Conservation (phyloP, 2,113 vertebrate genomes). For the Hydrolagus affinis region DNA sequence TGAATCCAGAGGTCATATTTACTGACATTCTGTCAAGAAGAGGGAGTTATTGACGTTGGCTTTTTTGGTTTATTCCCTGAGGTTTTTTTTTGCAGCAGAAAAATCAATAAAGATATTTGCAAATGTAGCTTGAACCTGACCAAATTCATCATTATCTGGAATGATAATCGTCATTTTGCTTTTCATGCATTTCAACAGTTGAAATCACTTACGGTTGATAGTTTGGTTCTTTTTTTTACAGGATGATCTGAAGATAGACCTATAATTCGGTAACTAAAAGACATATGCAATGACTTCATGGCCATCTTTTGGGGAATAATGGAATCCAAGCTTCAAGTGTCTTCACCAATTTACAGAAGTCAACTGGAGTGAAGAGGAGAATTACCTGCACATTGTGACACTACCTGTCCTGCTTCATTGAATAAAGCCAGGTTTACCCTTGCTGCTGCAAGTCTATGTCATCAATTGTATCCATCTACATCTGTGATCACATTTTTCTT, state of each 20-base stretch:
- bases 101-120: not conserved
- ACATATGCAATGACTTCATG: not conserved
- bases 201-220: not conserved
- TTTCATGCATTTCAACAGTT: not conserved
- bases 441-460: not conserved
- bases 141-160: not conserved
- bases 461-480: not conserved
- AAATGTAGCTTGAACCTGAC: not conserved
- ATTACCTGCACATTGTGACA: not conserved
- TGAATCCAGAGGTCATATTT: too few relatives aligned
- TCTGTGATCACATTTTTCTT: not conserved
- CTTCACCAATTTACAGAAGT: not conserved
- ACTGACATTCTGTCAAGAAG: too few relatives aligned
- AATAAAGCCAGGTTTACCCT: not conserved
- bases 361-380: not conserved
- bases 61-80: not conserved
- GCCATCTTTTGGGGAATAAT: not conserved
- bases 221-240: not conserved
- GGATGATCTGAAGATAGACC: not conserved
- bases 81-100: not conserved
- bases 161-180: not conserved
- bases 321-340: not conserved
- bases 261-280: not conserved
- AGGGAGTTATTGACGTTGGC: not conserved
- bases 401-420: not conserved